Evolutionary conservation across 2,888 invertebrate species (phyloP).

Genomic region (Hirtodrosophila trivittata): DNA sequence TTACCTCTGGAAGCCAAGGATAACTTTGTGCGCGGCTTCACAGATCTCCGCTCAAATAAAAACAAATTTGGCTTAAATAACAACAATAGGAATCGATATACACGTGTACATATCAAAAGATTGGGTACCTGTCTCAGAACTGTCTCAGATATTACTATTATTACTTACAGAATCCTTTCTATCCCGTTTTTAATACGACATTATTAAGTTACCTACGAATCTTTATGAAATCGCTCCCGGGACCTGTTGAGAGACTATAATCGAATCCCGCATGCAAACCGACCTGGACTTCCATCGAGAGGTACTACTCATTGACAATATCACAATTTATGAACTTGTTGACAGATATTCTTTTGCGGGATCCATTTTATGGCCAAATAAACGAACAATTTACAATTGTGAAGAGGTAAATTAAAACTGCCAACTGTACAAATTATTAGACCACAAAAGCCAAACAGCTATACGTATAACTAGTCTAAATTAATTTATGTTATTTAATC

Average conservation of each 20-base stretch:
- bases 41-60: constrained; percentile 34
- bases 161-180: too few relatives aligned
- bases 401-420: constrained; percentile 39
- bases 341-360: constrained; percentile 9
- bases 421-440: constrained; percentile 63
- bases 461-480: constrained; percentile 51
- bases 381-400: constrained; percentile 20
- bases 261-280: too few relatives aligned
- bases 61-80: constrained; percentile 19
- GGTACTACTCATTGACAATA: neutral
- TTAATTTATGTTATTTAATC: constrained; percentile 74
- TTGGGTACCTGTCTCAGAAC: too few relatives aligned
- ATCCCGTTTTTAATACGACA: too few relatives aligned
- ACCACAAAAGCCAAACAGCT: constrained; percentile 54
- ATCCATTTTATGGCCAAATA: neutral
- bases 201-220: too few relatives aligned
- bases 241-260: too few relatives aligned
- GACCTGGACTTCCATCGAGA: too few relatives aligned
- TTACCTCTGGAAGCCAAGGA: constrained; percentile 32
- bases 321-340: constrained; percentile 10
- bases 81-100: too few relatives aligned
- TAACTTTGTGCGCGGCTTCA: constrained; percentile 38
- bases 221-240: too few relatives aligned
- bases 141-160: too few relatives aligned
- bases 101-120: too few relatives aligned